A percentile compares a stretch with the other conserved stretches of the same genome.
These are phyloP conservation scores for Thripadectes ignobilis DNA, from an alignment of 2,797 vertebrate genomes.

Conservation along the genomic window DNA sequence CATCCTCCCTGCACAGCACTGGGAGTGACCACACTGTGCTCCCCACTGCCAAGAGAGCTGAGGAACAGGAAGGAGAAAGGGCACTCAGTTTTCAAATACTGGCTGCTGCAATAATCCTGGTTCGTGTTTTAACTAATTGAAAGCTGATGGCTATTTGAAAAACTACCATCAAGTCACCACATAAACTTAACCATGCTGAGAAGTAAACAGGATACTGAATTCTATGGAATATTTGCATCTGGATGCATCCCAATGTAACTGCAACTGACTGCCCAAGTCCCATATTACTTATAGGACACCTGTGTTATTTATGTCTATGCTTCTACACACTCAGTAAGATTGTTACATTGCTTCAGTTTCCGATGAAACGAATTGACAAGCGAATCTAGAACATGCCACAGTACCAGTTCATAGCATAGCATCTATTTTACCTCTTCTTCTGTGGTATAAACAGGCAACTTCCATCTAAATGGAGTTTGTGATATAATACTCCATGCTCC, in stretches of 20 bases:
- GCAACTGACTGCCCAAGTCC: not conserved
- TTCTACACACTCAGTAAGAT: not conserved
- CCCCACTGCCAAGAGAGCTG: not conserved
- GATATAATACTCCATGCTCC: not conserved
- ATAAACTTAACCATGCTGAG: not conserved
- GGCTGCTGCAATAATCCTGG: not conserved
- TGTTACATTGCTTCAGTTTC: not conserved
- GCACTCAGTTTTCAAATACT: not conserved
- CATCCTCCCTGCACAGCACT: not conserved
- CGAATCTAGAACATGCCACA: not conserved
- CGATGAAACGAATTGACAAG: not conserved
- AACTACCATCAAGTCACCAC: not conserved
- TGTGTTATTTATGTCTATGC: not conserved
- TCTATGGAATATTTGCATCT: not conserved
- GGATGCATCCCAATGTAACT: not conserved
- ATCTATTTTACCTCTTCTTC: not conserved
- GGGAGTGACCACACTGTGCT: rapidly evolving
- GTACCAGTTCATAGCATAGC: not conserved
- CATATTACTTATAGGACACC: not conserved
- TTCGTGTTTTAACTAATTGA: not conserved
- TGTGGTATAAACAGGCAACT: not conserved
- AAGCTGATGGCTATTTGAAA: not conserved
- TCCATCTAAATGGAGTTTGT: not conserved
- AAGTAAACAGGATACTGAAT: not conserved
- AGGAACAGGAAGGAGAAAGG: not conserved